phyloP scores from a whole-genome alignment of 2,888 invertebrate species.

The Geotrupes spiniger region DNA sequence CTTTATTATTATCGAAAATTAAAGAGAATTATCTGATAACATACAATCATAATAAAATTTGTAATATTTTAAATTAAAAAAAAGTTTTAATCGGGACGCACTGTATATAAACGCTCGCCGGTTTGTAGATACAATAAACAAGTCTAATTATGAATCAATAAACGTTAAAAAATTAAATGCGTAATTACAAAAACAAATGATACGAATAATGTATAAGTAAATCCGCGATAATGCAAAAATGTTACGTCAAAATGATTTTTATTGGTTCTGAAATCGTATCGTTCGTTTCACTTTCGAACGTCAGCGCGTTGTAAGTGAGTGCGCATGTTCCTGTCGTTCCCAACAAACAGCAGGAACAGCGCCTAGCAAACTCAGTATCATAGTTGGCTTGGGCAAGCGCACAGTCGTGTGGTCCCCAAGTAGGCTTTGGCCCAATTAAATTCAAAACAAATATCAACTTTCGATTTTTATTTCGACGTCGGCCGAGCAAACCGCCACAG shows the following conservation, averaged over 20 bases:
- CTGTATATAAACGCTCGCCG: no score
- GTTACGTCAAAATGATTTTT: conserved; percentile 44
- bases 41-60: no score
- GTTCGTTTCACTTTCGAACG: conserved; percentile 52
- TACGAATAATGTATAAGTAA: not conserved
- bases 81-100: no score
- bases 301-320: conserved; percentile 34
- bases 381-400: conserved; percentile 51
- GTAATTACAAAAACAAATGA: no score
- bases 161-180: no score
- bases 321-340: conserved; percentile 43
- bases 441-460: conserved; percentile 19
- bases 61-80: no score
- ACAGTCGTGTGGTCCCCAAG: conserved; percentile 49
- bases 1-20: no score
- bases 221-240: conserved; percentile 23
- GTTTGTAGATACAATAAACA: no score
- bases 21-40: no score
- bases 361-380: conserved; percentile 45
- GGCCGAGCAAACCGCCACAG: not conserved
- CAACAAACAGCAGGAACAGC: conserved; percentile 45
- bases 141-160: no score
- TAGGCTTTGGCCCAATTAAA: conserved; percentile 35
- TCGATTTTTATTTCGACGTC: conserved; percentile 13
- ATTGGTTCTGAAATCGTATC: conserved; percentile 45